Base-by-base conservation (phyloP, 2,113 vertebrate species). In the Atlantisia rogersi region DNA sequence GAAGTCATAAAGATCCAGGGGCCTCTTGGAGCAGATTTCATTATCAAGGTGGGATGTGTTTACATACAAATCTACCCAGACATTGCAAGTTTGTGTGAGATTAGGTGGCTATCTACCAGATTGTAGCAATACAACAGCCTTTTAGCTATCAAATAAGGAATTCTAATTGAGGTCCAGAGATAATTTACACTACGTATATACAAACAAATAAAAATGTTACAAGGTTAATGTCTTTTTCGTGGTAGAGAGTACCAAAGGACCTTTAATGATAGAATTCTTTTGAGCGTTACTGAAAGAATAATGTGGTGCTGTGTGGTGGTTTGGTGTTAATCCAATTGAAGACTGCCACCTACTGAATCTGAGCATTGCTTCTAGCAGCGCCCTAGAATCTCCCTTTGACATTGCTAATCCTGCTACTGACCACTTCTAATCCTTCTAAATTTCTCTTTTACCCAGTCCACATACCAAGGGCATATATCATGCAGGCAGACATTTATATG, bases 21-120 rank as follows among this genome's bases (percentile, higher is more conserved):
- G 15, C 98, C 99, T 50, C 98, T 99, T 79, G 97, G 90, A 53
- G 98, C 99, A 39, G 99, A 99, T 94, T 99, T 99, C 97, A 98
- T 98, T 74, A 97, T 99, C 94, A 99, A 99, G 99, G 99, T 99
- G 98, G 91, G 97, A 35, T 11, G 11, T 37, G 10, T 53, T 4
- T 58, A 26, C 85, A 17, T 44, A 48, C 26, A 71, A 67, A 73
- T 50, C 16, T 68, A 55, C 59, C 32, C 62, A 64, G 46, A 37
- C 46, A 29, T 9, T 79, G 25, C 42, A 73, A 65, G 25, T 58
- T 24, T 3, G 1, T 56, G 40, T 19, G 48, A 63, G 31, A 39
- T 20, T 59, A 44, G 26, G 25, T 29, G 46, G 8, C 60, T 88
- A 67, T 74, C 56, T 28, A 11, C 75, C 42, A 71, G n/a, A 16